These are phyloP conservation scores for Odontesthes bonariensis DNA, from an alignment of 2,113 vertebrate genomes.

Conservation along the genomic window DNA sequence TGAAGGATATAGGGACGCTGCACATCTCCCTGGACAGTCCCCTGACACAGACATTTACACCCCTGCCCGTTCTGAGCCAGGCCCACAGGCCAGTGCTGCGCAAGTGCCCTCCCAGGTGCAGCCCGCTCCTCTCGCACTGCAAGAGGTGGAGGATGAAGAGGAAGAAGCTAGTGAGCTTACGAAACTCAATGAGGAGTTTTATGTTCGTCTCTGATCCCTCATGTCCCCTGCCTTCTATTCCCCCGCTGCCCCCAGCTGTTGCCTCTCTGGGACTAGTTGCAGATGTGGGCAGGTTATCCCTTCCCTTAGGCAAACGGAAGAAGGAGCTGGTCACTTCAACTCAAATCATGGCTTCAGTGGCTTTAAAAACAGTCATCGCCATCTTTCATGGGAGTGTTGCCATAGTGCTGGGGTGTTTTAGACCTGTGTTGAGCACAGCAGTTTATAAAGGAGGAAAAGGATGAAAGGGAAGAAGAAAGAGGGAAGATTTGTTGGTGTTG, in stretches of 20 bases:
- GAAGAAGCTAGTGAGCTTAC: slow-evolving; percentile 86
- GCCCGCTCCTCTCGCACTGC: slow-evolving; percentile 64
- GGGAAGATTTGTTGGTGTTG: slow-evolving; percentile 44
- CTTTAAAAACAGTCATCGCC: slow-evolving; percentile 8
- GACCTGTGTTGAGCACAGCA: slow-evolving; percentile 79
- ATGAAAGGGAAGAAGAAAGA: slow-evolving; percentile 25
- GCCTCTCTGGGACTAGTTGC: slow-evolving; percentile 35
- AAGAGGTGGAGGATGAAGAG: slow-evolving; percentile 74
- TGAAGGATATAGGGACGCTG: slow-evolving; percentile 76
- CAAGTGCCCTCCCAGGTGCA: slow-evolving; percentile 53
- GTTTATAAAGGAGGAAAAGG: slow-evolving; percentile 36
- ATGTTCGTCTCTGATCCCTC: slow-evolving; percentile 85
- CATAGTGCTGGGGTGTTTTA: slow-evolving; percentile 27
- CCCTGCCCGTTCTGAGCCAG: slow-evolving; percentile 45
- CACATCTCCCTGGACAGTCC: slow-evolving; percentile 69
- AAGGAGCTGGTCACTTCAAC: slow-evolving; percentile 14
- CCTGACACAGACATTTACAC: slow-evolving; percentile 58
- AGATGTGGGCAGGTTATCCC: slow-evolving; percentile 23
- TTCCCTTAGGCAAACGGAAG: slow-evolving; percentile 25
- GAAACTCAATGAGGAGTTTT: slow-evolving; percentile 89
- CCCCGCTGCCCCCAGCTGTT: slow-evolving; percentile 27
- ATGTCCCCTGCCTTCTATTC: slow-evolving; percentile 15
- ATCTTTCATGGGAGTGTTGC: slow-evolving; percentile 25
- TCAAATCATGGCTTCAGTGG: slow-evolving; percentile 26
- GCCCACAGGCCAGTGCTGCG: slow-evolving; percentile 31